phyloP scores from a whole-genome alignment of 2,113 vertebrate genomes.

The Nicator chloris region DNA sequence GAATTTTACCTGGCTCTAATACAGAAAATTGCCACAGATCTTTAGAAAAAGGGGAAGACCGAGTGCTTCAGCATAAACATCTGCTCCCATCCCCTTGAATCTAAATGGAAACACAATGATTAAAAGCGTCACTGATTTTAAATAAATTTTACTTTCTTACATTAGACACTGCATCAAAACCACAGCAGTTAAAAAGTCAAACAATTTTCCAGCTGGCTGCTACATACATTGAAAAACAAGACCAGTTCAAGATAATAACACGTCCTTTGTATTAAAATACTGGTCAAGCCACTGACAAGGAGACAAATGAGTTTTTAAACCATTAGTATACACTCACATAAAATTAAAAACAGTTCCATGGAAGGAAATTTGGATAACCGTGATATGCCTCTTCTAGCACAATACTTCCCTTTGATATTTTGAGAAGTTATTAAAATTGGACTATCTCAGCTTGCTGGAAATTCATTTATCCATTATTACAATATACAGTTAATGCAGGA shows the following conservation, averaged over 20 bases:
- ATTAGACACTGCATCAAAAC: neutral
- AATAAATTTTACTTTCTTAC: neutral
- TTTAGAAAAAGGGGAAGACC: neutral
- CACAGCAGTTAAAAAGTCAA: slow-evolving; percentile 27
- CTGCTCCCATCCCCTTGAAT: neutral
- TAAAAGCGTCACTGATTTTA: neutral
- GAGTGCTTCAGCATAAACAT: neutral
- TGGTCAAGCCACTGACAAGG: slow-evolving; percentile 31
- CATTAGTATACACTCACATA: neutral
- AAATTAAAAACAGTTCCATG: neutral
- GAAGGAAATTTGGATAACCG: neutral
- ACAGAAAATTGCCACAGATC: neutral
- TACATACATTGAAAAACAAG: neutral
- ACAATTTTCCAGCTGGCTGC: slow-evolving; percentile 20
- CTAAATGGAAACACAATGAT: neutral
- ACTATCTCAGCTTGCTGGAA: neutral
- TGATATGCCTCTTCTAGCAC: neutral
- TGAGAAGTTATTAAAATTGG: slow-evolving; percentile 29
- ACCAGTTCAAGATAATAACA: neutral
- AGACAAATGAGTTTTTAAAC: slow-evolving; percentile 41
- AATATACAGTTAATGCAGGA: neutral
- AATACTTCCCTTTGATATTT: neutral
- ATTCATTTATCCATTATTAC: slow-evolving; percentile 20
- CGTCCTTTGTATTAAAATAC: neutral
- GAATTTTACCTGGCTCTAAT: neutral